Evolutionary conservation across 2,113 vertebrate genomes (phyloP).

Genomic region (Gymnocephalus cernua): DNA sequence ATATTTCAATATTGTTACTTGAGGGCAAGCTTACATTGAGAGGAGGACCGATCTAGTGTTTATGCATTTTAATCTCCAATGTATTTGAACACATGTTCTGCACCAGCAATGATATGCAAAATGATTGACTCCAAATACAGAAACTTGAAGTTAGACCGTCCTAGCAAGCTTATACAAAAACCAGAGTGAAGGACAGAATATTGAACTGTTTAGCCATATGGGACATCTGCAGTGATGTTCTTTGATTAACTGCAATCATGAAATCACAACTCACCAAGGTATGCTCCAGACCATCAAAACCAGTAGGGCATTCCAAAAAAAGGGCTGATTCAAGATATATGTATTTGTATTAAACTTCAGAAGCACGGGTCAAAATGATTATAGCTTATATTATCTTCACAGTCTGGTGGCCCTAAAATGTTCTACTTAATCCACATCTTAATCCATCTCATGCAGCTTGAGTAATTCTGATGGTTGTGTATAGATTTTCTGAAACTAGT

Average conservation of each 20-base stretch:
- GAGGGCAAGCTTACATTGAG: conserved; percentile 55
- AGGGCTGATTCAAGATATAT: background rate
- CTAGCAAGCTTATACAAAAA: conserved; percentile 26
- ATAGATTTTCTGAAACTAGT: background rate
- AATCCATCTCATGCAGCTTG: too few species aligned
- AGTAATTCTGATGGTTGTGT: background rate
- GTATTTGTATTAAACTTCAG: background rate
- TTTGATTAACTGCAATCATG: conserved; percentile 66
- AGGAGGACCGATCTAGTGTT: conserved; percentile 28
- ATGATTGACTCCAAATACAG: conserved; percentile 17
- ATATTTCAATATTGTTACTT: conserved; percentile 66
- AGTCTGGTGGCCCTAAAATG: too few species aligned
- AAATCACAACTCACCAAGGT: conserved; percentile 44
- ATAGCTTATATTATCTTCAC: background rate
- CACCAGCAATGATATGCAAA: conserved; percentile 36
- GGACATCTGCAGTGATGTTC: conserved; percentile 43
- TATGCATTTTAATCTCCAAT: conserved; percentile 36
- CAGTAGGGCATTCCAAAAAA: conserved; percentile 4
- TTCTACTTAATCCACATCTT: too few species aligned
- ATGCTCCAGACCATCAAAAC: conserved; percentile 34
- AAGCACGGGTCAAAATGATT: conserved; percentile 11
- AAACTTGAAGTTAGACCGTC: conserved; percentile 2
- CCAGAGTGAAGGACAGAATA: conserved; percentile 17
- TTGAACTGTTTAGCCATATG: conserved; percentile 23
- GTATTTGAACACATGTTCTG: conserved; percentile 13